Conservation (phyloP, 1,140 invertebrate genomes). For the Ganaspis sp. region DNA sequence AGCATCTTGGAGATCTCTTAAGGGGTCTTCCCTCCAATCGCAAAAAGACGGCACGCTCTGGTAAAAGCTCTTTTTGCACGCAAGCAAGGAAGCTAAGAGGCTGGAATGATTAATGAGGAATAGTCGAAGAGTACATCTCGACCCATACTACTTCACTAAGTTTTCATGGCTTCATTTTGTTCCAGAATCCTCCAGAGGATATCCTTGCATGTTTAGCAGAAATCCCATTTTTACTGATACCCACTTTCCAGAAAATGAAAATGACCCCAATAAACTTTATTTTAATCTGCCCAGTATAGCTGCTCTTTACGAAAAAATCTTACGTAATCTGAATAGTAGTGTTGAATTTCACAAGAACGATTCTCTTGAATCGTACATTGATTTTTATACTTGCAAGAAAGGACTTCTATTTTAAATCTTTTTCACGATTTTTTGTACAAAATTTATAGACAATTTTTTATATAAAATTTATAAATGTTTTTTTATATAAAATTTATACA, state of each 20-base stretch:
- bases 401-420: too few species aligned
- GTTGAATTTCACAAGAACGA: too few species aligned
- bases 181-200: slow-evolving; percentile 7
- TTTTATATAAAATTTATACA: too few species aligned
- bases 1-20: slow-evolving; percentile 28
- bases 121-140: slow-evolving; percentile 40
- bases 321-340: too few species aligned
- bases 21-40: slow-evolving; percentile 29
- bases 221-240: background rate
- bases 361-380: too few species aligned
- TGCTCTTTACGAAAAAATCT: too few species aligned
- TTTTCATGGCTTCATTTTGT: slow-evolving; percentile 44
- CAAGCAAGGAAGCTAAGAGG: slow-evolving; percentile 44
- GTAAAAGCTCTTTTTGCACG: slow-evolving; percentile 45
- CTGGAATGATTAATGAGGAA: slow-evolving; percentile 51
- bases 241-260: background rate
- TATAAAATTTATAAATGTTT: too few species aligned
- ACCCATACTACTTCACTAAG: slow-evolving; percentile 31
- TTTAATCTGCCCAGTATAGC: too few species aligned
- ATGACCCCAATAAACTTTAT: too few species aligned
- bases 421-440: too few species aligned
- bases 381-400: too few species aligned
- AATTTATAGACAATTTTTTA: too few species aligned
- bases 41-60: slow-evolving; percentile 34
- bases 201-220: slow-evolving; percentile 15